phyloP scores from a whole-genome alignment of 2,113 vertebrate genomes.

The Calypte anna region DNA sequence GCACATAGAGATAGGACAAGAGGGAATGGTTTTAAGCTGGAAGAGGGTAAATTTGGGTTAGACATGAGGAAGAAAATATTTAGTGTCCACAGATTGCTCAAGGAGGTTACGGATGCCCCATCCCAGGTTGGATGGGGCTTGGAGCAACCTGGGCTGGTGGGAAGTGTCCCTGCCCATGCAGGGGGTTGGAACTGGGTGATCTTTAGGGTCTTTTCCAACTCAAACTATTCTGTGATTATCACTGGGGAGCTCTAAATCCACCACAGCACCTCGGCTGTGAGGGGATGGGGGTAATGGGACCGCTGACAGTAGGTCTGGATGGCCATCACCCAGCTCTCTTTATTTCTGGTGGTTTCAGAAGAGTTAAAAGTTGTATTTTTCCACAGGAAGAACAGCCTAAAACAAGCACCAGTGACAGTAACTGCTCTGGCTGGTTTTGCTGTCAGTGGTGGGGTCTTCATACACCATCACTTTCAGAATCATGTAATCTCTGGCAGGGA shows the following conservation, averaged over 20 bases:
- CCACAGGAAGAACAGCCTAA: background rate
- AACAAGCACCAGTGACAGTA: conserved; percentile 2
- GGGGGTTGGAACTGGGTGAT: no score
- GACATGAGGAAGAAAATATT: no score
- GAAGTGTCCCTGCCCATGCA: no score
- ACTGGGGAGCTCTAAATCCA: background rate
- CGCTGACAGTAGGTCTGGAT: background rate
- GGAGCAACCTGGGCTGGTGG: no score
- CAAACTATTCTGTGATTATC: background rate
- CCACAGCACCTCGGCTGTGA: background rate
- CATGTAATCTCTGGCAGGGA: conserved; percentile 15
- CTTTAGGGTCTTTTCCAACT: no score
- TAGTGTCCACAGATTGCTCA: no score
- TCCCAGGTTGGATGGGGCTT: no score
- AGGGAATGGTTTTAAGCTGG: no score
- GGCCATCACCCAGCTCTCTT: background rate
- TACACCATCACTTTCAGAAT: background rate
- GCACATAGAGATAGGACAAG: no score
- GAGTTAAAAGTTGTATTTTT: conserved; percentile 18
- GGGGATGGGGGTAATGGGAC: background rate
- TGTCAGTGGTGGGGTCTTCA: background rate
- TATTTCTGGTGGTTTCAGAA: background rate
- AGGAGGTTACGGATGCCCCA: no score
- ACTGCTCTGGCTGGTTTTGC: conserved; percentile 9
- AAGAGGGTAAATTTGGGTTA: no score